Evolutionary conservation across 1,140 invertebrate species (phyloP), one percentile per base, ranked within the genome.

Genomic region (Chymomyza costata): DNA sequence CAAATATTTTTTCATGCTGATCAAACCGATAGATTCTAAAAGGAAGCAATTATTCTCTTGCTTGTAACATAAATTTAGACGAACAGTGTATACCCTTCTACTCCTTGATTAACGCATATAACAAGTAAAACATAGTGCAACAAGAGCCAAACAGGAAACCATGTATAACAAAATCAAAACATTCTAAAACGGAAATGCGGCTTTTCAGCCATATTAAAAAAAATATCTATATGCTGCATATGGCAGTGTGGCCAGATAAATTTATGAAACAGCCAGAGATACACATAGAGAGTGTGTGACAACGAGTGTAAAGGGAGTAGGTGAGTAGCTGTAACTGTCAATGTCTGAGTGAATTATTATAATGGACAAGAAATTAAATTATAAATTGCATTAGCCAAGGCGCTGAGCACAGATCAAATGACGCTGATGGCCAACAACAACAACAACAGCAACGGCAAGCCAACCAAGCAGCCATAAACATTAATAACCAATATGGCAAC

Each of bases 401-500:
- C 40, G 44, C 61, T 58, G 53, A 34, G 44, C 54, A 39, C 63
- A 58, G 63, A 78, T 78, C 66, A 65, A 67, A 56, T 45, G 67
- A 52, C 41, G 50, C 47, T 21, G 21, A 62, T 47, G 15, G 35
- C 35, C 16, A 38, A 38, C 35, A 38, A 10, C 32, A 34, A 10
- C 32, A 34, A 34, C 32, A 34, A 34, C 32, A 34, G 11, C 21
- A 25, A 25, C 21, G 3, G 21, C 21, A 25, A 25, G 21, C 3
- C 21, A 25, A 25, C 32, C 3, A 10, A 34, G 3, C 19, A 46
- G 52, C 48, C 67, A 80, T 68, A 73, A 73, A 68, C 73, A 80
- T 80, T 80, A 80, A 80, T 80, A 80, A 68, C 67, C 68, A 71
- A 80, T 71, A 80, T 73, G 67, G 48, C 62, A 59, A 39, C 19